These are phyloP conservation scores for Bradypodion ventrale DNA, from an alignment of 2,797 vertebrate species.

Conservation along the genomic window DNA sequence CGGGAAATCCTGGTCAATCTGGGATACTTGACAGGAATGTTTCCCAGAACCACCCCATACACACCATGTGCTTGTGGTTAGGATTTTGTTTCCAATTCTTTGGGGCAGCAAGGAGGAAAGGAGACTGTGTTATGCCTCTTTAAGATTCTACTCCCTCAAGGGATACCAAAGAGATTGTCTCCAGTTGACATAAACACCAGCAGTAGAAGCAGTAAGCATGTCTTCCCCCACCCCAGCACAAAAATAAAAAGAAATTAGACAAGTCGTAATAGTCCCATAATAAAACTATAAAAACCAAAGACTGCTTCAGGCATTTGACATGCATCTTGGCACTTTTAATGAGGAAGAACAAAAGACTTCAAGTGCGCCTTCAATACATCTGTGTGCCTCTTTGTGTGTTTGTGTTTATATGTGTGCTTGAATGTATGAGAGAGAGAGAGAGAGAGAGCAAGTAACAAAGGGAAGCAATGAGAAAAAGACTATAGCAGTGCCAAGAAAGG, in stretches of 20 bases:
- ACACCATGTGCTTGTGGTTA: not conserved
- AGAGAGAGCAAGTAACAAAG: too few species aligned
- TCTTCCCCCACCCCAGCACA: slow-evolving; percentile 4
- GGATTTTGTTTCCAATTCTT: not conserved
- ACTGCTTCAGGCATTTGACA: slow-evolving; percentile 69
- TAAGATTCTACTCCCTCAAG: slow-evolving; percentile 27
- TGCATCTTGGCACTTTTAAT: slow-evolving; percentile 68
- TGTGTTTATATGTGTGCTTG: accelerated
- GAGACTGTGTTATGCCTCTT: slow-evolving; percentile 30
- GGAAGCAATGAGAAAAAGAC: too few species aligned
- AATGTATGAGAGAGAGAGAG: not conserved
- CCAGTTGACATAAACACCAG: slow-evolving; percentile 28
- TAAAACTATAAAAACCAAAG: slow-evolving; percentile 67
- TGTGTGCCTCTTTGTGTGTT: not conserved
- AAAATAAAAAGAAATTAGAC: slow-evolving; percentile 67
- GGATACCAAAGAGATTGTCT: slow-evolving; percentile 46
- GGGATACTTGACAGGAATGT: too few species aligned
- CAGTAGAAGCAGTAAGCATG: slow-evolving; percentile 38
- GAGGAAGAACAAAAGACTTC: slow-evolving; percentile 62
- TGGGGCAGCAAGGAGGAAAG: not conserved
- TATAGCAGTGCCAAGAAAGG: not conserved
- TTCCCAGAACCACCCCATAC: too few species aligned
- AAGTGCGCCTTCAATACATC: slow-evolving; percentile 31
- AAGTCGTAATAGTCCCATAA: slow-evolving; percentile 64
- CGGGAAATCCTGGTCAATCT: too few species aligned